These are phyloP conservation scores for Pachyuromys duprasi DNA, from an alignment of 2,797 vertebrate genomes.

Conservation along the genomic window DNA sequence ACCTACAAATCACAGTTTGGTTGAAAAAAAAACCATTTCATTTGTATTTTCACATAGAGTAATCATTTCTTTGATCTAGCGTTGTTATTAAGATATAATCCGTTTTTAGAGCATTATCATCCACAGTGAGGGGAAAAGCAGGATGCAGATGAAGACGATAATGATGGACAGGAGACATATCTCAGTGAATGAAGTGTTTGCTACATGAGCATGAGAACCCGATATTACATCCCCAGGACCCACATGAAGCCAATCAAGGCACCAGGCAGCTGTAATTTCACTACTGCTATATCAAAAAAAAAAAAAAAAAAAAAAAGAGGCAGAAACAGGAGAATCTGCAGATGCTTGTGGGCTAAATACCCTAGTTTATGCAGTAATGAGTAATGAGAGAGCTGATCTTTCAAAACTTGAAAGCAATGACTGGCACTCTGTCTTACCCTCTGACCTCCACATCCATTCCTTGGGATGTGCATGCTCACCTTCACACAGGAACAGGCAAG, in stretches of 20 bases:
- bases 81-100: neutral
- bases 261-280: neutral
- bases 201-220: neutral
- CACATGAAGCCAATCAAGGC: neutral
- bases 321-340: neutral
- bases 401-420: neutral
- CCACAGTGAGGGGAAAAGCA: neutral
- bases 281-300: neutral
- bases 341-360: neutral
- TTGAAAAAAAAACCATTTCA: neutral
- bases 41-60: conserved; percentile 11
- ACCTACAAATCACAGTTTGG: neutral
- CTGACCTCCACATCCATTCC: neutral
- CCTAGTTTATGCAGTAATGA: neutral
- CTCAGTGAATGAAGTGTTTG: neutral
- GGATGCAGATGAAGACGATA: neutral
- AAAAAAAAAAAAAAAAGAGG: neutral
- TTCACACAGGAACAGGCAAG: neutral
- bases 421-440: neutral
- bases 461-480: neutral
- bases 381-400: neutral
- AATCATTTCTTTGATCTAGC: conserved; percentile 46
- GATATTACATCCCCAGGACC: neutral
- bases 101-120: neutral
- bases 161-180: neutral